Conservation (phyloP, 2,888 invertebrate genomes). For the Pollenia angustigena region DNA sequence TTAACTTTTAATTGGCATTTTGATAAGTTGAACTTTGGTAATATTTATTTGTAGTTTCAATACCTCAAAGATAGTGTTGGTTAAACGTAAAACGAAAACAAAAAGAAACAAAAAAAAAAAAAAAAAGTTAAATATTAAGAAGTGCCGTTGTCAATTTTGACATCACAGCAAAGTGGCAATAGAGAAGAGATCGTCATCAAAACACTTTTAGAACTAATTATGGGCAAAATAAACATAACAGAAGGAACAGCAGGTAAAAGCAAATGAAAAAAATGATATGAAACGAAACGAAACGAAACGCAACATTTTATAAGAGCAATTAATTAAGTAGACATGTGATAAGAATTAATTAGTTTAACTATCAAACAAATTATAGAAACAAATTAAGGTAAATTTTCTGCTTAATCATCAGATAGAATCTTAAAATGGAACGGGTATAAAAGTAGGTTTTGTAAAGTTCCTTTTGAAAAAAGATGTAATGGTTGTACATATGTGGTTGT, state of each 20-base stretch:
- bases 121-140: constrained; percentile 14
- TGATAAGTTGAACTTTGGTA: constrained; percentile 59
- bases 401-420: too few relatives aligned
- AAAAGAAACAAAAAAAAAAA: constrained; percentile 11
- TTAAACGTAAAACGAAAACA: constrained; percentile 3
- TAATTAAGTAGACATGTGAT: constrained; percentile 45
- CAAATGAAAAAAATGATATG: neutral
- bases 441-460: too few relatives aligned
- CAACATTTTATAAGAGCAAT: constrained; percentile 25
- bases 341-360: constrained; percentile 28
- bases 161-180: neutral
- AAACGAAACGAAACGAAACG: neutral
- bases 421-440: too few relatives aligned
- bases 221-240: neutral
- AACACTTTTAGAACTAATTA: constrained; percentile 17
- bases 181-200: neutral
- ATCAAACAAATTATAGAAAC: constrained; percentile 23
- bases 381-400: constrained; percentile 1
- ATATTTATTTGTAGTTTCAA: constrained; percentile 37
- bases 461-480: too few relatives aligned
- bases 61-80: constrained; percentile 42
- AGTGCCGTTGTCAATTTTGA: constrained; percentile 20
- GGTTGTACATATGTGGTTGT: too few relatives aligned
- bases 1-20: constrained; percentile 68
- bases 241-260: constrained; percentile 1